These are phyloP conservation scores for Sinosuthora webbiana DNA, from an alignment of 2,113 vertebrate species.

Conservation along the genomic window DNA sequence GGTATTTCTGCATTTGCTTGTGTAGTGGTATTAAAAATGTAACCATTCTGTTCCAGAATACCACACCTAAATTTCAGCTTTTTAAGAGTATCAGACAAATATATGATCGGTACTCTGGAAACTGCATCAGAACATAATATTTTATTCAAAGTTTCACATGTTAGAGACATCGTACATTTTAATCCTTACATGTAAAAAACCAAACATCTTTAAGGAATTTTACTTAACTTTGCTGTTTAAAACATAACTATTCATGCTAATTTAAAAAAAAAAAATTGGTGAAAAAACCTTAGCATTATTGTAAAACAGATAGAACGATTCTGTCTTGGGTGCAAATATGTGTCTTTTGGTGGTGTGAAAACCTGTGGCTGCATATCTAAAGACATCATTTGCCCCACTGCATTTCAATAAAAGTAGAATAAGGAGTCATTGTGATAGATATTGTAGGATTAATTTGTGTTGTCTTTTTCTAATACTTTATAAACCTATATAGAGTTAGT, in stretches of 20 bases:
- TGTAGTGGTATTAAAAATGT: neutral
- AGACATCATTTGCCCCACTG: neutral
- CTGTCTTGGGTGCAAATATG: neutral
- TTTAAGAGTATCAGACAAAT: neutral
- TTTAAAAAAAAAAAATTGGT: too few relatives aligned
- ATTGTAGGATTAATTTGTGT: too few relatives aligned
- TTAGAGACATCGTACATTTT: neutral
- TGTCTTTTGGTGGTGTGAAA: neutral
- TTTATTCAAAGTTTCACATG: neutral
- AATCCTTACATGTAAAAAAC: neutral
- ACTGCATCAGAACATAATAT: neutral
- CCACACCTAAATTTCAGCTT: neutral
- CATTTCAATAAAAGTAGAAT: neutral
- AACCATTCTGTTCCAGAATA: neutral
- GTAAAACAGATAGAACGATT: neutral
- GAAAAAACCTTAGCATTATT: neutral
- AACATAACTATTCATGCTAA: neutral
- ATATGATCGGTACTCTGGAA: neutral
- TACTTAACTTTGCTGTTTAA: neutral
- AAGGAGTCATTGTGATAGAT: neutral
- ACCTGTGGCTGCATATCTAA: neutral
- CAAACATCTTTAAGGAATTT: neutral
- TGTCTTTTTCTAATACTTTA: too few relatives aligned
- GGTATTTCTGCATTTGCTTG: neutral
- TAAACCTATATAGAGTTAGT: too few relatives aligned